These are phyloP conservation scores for Amphilophus citrinellus DNA, from an alignment of 2,113 vertebrate species.

Conservation along the genomic window DNA sequence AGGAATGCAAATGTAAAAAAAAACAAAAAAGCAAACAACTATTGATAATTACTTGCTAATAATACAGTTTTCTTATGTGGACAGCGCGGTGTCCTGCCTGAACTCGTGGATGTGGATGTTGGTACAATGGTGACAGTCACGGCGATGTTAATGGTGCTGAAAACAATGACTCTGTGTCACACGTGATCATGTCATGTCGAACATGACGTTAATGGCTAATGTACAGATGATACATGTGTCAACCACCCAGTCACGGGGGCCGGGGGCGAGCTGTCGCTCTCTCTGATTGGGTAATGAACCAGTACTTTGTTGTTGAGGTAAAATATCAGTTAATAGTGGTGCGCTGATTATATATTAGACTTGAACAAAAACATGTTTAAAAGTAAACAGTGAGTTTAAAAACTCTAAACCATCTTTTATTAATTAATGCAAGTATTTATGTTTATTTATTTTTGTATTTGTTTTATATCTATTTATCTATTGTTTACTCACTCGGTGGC, in stretches of 20 bases:
- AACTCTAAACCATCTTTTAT: constrained; percentile 74
- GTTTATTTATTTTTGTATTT: constrained; percentile 84
- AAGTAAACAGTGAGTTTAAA: constrained; percentile 70
- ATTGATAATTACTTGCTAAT: not conserved
- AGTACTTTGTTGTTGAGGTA: constrained; percentile 65
- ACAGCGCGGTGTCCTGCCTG: constrained; percentile 43
- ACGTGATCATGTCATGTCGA: constrained; percentile 48
- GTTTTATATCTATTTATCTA: constrained; percentile 81
- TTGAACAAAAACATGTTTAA: constrained; percentile 69
- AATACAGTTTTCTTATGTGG: not conserved
- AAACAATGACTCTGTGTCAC: constrained; percentile 52
- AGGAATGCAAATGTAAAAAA: not conserved
- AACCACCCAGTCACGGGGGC: constrained; percentile 41
- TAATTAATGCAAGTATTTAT: constrained; percentile 77
- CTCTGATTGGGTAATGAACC: constrained; percentile 44
- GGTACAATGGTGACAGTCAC: constrained; percentile 44
- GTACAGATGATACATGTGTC: constrained; percentile 57
- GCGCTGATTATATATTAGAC: constrained; percentile 70
- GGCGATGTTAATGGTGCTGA: constrained; percentile 69
- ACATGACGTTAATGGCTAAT: constrained; percentile 50
- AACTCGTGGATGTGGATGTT: constrained; percentile 39
- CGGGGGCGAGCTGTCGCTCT: constrained; percentile 33
- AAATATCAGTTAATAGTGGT: constrained; percentile 69
- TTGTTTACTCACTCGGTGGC: constrained; percentile 82
- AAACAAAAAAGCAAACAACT: not conserved